These are phyloP conservation scores for Sinocyclocheilus anophthalmus DNA, from an alignment of 2,113 vertebrate species.

Conservation along the genomic window DNA sequence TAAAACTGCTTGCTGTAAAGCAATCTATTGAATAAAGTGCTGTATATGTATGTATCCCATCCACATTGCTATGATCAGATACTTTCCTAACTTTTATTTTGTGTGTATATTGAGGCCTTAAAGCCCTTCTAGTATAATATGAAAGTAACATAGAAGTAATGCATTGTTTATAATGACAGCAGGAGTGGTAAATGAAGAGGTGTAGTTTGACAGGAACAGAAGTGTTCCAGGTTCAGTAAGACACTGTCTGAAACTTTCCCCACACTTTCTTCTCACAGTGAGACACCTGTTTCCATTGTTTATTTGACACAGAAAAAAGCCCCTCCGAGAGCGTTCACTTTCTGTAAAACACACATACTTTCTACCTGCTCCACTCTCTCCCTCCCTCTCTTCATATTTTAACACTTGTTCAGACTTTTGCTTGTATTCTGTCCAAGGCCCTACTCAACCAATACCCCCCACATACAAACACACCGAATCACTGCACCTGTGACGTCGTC, in stretches of 20 bases:
- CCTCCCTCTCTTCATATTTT: neutral
- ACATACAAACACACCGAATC: conserved; percentile 52
- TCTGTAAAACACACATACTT: conserved; percentile 44
- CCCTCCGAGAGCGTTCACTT: conserved; percentile 48
- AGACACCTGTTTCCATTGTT: conserved; percentile 54
- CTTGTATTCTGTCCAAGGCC: conserved; percentile 46
- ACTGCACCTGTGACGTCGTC: conserved; percentile 71
- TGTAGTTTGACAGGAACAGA: neutral
- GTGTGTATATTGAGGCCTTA: neutral
- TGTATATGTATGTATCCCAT: too few relatives aligned
- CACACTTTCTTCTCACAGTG: conserved; percentile 27
- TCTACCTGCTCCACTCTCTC: neutral
- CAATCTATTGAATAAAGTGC: too few relatives aligned
- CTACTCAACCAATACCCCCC: neutral
- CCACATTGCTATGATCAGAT: too few relatives aligned
- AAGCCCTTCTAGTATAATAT: neutral
- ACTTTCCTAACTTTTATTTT: neutral
- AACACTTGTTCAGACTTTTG: conserved; percentile 53
- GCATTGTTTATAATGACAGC: neutral
- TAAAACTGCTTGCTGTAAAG: too few relatives aligned
- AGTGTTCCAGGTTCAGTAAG: conserved; percentile 5
- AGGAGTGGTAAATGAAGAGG: neutral
- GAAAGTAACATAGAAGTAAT: neutral
- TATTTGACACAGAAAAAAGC: conserved; percentile 43
- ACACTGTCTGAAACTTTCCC: conserved; percentile 30